These are phyloP conservation scores for Erpornis zantholeuca DNA, from an alignment of 2,113 vertebrate genomes.

Conservation along the genomic window DNA sequence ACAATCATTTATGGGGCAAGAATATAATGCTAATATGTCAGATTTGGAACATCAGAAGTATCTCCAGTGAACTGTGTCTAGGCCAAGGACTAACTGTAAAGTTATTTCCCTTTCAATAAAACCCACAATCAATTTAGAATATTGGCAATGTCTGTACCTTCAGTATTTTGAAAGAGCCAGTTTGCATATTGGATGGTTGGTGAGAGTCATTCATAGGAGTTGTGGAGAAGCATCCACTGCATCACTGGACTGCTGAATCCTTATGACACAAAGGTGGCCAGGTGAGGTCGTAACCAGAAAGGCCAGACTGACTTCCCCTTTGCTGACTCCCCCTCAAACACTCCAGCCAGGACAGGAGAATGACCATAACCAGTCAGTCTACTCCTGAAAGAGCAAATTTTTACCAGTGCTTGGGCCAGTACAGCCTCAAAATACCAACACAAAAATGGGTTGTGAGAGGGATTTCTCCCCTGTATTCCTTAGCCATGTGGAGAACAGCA, in stretches of 20 bases:
- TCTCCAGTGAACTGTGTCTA: neutral
- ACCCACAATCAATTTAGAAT: neutral
- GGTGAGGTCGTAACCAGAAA: neutral
- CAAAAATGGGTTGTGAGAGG: neutral
- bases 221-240: neutral
- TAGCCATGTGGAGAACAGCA: neutral
- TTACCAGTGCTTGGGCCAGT: neutral
- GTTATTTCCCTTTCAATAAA: neutral
- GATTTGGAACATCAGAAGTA: neutral
- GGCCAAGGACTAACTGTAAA: neutral
- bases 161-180: neutral
- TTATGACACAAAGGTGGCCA: rapidly evolving
- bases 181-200: neutral
- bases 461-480: neutral
- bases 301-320: neutral
- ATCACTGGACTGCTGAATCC: neutral
- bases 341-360: neutral
- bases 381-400: neutral
- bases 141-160: neutral
- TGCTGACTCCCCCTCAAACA: neutral
- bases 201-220: neutral
- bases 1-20: neutral
- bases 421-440: neutral
- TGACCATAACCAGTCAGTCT: neutral
- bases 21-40: neutral